Evolutionary conservation across 2,888 invertebrate species (phyloP).

Genomic region (Athrips mouffetella): DNA sequence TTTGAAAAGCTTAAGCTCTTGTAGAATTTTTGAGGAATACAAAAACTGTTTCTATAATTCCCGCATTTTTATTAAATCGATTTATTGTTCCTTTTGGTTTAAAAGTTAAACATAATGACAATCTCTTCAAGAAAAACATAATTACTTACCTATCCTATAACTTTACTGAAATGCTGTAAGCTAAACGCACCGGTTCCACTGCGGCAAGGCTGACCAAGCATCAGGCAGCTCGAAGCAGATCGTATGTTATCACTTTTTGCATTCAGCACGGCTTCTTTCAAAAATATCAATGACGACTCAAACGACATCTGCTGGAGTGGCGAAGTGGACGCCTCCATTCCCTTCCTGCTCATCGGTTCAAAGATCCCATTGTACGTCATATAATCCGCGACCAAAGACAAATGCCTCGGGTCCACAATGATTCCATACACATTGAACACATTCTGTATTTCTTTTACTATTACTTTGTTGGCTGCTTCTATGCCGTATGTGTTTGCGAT

Average conservation of each 20-base stretch:
- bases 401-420: constrained; percentile 94
- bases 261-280: constrained; percentile 86
- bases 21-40: constrained; percentile 48
- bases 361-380: constrained; percentile 97
- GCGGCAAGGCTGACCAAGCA: constrained; percentile 89
- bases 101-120: background rate
- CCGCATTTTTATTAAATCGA: constrained; percentile 27
- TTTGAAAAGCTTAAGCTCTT: constrained; percentile 28
- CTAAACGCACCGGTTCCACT: constrained; percentile 90
- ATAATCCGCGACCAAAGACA: constrained; percentile 95
- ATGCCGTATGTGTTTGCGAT: constrained; percentile 96
- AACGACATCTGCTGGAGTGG: constrained; percentile 99
- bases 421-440: constrained; percentile 99
- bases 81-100: background rate
- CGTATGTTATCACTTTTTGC: constrained; percentile 85
- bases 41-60: constrained; percentile 37
- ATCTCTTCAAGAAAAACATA: background rate
- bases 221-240: constrained; percentile 92
- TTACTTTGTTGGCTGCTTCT: constrained; percentile 94
- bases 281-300: constrained; percentile 93
- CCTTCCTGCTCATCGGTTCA: constrained; percentile 92
- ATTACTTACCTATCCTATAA: constrained; percentile 24
- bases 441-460: constrained; percentile 95
- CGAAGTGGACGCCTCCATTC: constrained; percentile 94
- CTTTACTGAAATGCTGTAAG: constrained; percentile 52